Evolutionary conservation across 2,113 vertebrate species (phyloP).

Genomic region (Butastur rufipennis): DNA sequence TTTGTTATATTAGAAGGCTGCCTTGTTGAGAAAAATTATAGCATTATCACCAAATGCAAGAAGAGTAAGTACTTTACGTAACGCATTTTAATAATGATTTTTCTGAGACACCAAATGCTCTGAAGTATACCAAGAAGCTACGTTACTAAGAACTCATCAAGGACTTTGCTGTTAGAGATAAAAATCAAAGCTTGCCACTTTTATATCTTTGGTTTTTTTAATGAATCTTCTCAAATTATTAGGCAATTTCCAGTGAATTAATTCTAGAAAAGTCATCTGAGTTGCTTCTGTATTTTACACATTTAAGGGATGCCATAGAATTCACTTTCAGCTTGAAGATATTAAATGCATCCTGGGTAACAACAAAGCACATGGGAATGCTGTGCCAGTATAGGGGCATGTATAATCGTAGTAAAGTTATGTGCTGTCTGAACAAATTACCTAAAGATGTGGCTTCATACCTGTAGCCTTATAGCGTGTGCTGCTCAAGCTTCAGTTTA

Average conservation of each 20-base stretch:
- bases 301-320: background rate
- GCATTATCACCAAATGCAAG: slow-evolving; percentile 6
- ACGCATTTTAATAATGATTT: background rate
- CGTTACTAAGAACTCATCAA: background rate
- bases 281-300: background rate
- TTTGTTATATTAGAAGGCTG: slow-evolving; percentile 43
- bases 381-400: background rate
- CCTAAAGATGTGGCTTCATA: background rate
- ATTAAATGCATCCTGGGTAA: background rate
- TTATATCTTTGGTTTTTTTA: background rate
- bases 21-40: slow-evolving; percentile 25
- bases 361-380: background rate
- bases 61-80: slow-evolving; percentile 11
- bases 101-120: background rate
- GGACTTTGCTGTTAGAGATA: background rate
- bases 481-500: background rate
- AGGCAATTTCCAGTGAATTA: background rate
- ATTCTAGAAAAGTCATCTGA: background rate
- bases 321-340: background rate
- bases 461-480: background rate
- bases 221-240: background rate
- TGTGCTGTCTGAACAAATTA: background rate
- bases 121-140: background rate
- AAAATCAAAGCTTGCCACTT: background rate
- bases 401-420: background rate